Percentiles rank a stretch among this genome's conserved stretches.
These are phyloP conservation scores for Opisthograptis luteolata DNA, from an alignment of 2,888 invertebrate genomes.

Conservation along the genomic window DNA sequence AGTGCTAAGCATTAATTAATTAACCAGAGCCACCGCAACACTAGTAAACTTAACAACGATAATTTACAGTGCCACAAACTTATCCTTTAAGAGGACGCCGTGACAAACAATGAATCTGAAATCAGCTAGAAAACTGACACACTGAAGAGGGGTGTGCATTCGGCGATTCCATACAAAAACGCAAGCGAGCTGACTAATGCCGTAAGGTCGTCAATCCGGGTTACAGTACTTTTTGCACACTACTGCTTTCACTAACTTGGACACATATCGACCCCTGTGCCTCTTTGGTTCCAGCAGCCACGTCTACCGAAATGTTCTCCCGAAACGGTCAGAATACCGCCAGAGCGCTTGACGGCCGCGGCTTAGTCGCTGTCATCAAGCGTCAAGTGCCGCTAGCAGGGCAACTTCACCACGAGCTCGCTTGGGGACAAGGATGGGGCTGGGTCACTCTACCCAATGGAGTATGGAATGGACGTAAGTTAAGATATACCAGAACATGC, in stretches of 20 bases:
- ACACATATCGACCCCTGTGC: background rate
- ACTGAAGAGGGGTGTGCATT: too few species aligned
- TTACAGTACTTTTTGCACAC: too few species aligned
- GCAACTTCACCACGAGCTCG: constrained; percentile 82
- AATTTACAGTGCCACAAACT: too few species aligned
- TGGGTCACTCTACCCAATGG: constrained; percentile 88
- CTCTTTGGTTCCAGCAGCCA: constrained; percentile 58
- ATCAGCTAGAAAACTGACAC: too few species aligned
- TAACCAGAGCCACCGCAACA: constrained; percentile 19
- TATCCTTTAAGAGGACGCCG: background rate
- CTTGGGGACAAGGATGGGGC: constrained; percentile 91
- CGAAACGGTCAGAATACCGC: constrained; percentile 59
- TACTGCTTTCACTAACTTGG: too few species aligned
- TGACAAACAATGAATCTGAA: background rate
- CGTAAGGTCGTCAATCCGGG: too few species aligned
- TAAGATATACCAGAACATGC: background rate
- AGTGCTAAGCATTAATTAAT: constrained; percentile 27
- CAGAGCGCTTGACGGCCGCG: constrained; percentile 74
- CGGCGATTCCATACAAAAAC: too few species aligned
- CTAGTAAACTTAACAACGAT: constrained; percentile 8
- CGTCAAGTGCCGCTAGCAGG: constrained; percentile 79
- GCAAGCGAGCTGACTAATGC: too few species aligned
- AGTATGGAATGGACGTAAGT: constrained; percentile 87
- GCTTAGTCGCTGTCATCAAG: constrained; percentile 79
- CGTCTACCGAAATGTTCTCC: constrained; percentile 71